Evolutionary conservation across 2,888 invertebrate genomes (phyloP), one percentile per base, ranked within the genome.

Genomic region (Ornithoptera alexandrae): DNA sequence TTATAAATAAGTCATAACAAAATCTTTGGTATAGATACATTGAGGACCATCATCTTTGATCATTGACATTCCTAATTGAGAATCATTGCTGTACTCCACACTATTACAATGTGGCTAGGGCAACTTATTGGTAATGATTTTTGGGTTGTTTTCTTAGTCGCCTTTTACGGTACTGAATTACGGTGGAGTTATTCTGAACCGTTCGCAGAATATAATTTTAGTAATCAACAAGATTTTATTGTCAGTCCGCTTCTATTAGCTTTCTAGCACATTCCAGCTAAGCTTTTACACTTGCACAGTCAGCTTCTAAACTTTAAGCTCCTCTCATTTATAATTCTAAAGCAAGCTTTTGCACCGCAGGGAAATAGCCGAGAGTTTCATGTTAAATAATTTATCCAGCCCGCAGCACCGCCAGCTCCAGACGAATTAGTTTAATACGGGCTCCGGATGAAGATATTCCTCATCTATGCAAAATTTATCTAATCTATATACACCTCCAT

Each of bases 291-390:
- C 91, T 92, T 92, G 91, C 89, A 90, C 84, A 84, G 84, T 79
- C 84, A 82, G 91, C 90, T 89, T 88, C 92, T 91, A 92, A 92
- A 92, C 91, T 92, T 92, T 91, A 92, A 92, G 90, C 92, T 88
- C 82, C 76, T 80, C 89, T 92, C 91, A 92, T 92, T 89, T 89
- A 91, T 92, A 88, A 92, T 92, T 92, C 92, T 90, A 88, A 90
- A 84, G 85, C 85, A 81, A 87, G 90, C 90, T 90, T 92, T 92
- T 89, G 90, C 89, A 84, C 91, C 89, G 83, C 77, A 77, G 91
- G 92, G 92, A 90, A 90, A 90, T 90, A 87, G 89, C 87, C 80
- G 88, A 87, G 90, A 89, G 89, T 88, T 88, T 79, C 81, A 74
- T 81, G 80, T 86, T 89, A 84, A 89, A 92, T 91, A 83, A 90